These are phyloP conservation scores for Hydrotaea cyrtoneurina DNA, from an alignment of 2,888 invertebrate genomes.

Conservation along the genomic window DNA sequence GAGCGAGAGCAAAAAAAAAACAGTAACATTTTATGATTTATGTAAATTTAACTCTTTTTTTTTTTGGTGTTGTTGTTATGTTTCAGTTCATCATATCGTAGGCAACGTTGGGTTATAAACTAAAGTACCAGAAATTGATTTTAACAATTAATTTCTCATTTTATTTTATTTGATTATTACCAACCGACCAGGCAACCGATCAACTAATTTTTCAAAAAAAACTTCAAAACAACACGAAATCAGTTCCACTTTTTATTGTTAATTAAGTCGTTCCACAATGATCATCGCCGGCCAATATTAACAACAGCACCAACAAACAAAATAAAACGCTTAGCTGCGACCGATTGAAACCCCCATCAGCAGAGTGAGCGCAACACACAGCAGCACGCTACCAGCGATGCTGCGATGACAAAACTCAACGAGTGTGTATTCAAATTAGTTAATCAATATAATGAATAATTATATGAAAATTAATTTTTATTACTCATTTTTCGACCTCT, in stretches of 20 bases:
- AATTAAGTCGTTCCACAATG: slow-evolving; percentile 66
- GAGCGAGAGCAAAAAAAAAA: slow-evolving; percentile 34
- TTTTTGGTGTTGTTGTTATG: slow-evolving; percentile 8
- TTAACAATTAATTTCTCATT: slow-evolving; percentile 22
- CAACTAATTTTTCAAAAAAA: slow-evolving; percentile 5
- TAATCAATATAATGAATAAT: slow-evolving; percentile 48
- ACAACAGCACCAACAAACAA: neutral
- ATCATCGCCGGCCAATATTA: slow-evolving; percentile 41
- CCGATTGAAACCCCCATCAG: neutral
- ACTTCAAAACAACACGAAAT: slow-evolving; percentile 50
- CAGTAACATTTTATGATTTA: slow-evolving; percentile 53
- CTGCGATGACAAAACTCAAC: neutral
- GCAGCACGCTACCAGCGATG: slow-evolving; percentile 3
- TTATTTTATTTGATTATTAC: slow-evolving; percentile 16
- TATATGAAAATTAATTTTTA: slow-evolving; percentile 54
- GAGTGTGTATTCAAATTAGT: slow-evolving; percentile 50
- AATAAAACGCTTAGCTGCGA: neutral
- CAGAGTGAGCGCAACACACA: neutral
- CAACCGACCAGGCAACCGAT: neutral
- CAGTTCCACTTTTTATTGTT: slow-evolving; percentile 65
- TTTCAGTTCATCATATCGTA: slow-evolving; percentile 2
- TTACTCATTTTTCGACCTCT: slow-evolving; percentile 11
- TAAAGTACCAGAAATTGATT: slow-evolving; percentile 1
- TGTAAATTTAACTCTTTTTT: slow-evolving; percentile 50
- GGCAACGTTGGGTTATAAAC: slow-evolving; percentile 10